These are phyloP conservation scores for Ceratosolen fusciceps DNA, from an alignment of 1,140 invertebrate species.

Conservation along the genomic window DNA sequence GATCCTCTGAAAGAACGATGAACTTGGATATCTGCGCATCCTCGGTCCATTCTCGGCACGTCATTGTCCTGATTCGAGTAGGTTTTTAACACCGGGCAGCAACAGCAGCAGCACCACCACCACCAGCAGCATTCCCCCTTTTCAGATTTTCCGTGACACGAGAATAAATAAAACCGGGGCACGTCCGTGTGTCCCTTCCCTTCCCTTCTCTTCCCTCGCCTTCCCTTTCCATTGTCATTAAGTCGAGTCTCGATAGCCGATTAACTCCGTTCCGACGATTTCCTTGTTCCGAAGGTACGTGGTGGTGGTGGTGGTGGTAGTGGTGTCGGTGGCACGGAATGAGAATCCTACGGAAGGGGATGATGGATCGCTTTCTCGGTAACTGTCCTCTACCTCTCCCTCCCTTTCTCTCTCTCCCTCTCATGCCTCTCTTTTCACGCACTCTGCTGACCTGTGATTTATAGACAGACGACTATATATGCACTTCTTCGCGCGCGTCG, in stretches of 20 bases:
- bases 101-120: no score
- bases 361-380: constrained; percentile 20
- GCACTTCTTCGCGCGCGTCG: constrained; percentile 16
- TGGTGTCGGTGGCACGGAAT: neutral
- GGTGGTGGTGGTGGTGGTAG: neutral
- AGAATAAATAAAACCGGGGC: neutral
- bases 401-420: neutral
- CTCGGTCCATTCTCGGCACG: no score
- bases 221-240: neutral
- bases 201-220: neutral
- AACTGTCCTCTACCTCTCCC: neutral
- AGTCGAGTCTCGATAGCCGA: constrained; percentile 13
- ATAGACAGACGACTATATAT: neutral
- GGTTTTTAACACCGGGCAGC: constrained; percentile 20
- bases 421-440: constrained; percentile 7
- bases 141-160: neutral
- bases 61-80: neutral
- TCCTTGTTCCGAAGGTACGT: neutral
- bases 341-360: constrained; percentile 15
- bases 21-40: constrained; percentile 4
- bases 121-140: neutral
- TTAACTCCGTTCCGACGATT: constrained; percentile 25
- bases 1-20: constrained; percentile 17
- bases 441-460: constrained; percentile 6
- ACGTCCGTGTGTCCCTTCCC: no score